These are phyloP conservation scores for Apteryx owenii DNA, from an alignment of 2,113 vertebrate species.

Conservation along the genomic window DNA sequence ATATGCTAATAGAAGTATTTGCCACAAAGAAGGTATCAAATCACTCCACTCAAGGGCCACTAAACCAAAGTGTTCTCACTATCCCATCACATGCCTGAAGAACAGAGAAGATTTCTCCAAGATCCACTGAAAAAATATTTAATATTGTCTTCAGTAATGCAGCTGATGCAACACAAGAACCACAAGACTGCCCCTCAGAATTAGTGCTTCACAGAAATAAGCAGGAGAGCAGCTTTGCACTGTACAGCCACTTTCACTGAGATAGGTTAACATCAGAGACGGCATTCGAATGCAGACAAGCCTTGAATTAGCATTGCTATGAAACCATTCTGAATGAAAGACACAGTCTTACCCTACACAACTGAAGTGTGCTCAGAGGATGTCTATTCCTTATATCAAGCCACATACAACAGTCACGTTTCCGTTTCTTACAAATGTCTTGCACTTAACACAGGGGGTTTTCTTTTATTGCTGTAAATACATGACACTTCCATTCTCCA, in stretches of 20 bases:
- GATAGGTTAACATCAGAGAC: not conserved
- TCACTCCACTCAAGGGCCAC: not conserved
- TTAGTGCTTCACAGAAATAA: not conserved
- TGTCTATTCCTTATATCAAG: not conserved
- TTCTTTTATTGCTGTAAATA: not conserved
- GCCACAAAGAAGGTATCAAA: not conserved
- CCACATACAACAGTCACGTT: rapidly evolving
- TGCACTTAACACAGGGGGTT: not conserved
- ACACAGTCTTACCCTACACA: not conserved
- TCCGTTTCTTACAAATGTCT: not conserved
- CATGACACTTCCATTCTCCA: not conserved
- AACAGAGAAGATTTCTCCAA: not conserved
- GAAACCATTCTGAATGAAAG: not conserved
- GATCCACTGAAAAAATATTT: not conserved
- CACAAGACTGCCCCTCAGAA: rapidly evolving
- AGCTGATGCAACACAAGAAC: not conserved
- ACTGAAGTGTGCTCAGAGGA: not conserved
- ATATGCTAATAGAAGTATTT: not conserved
- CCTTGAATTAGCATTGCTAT: not conserved
- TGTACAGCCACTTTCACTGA: not conserved
- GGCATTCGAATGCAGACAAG: not conserved
- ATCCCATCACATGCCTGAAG: not conserved
- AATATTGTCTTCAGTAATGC: not conserved
- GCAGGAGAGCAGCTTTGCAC: not conserved
- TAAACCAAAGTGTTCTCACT: not conserved